Percentiles rank a stretch among this genome's conserved stretches.
Conservation (phyloP, 2,797 vertebrate genomes). For the Simalia tracyae region DNA sequence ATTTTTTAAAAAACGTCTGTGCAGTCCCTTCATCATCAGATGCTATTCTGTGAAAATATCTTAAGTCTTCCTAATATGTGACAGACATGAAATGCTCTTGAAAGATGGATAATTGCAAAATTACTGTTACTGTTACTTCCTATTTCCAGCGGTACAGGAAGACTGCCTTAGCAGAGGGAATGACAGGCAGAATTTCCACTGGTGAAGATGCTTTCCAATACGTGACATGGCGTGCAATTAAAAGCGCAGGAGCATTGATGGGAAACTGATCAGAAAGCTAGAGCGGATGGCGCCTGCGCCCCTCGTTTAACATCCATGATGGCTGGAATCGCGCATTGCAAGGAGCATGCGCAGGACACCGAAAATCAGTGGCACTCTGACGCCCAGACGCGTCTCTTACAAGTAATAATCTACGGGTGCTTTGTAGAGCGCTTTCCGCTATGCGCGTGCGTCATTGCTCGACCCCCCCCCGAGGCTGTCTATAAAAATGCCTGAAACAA, state of each 20-base stretch:
- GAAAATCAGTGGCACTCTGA: too few relatives aligned
- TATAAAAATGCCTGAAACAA: background rate
- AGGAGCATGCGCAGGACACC: background rate
- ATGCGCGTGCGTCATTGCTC: background rate
- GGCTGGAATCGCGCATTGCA: background rate
- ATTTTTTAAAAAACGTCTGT: background rate
- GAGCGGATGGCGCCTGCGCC: constrained; percentile 82
- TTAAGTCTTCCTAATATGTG: background rate
- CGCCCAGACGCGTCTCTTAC: too few relatives aligned
- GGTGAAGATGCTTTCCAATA: background rate
- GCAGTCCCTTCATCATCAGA: background rate
- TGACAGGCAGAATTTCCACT: background rate
- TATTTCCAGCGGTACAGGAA: background rate
- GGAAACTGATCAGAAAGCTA: constrained; percentile 56
- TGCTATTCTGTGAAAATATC: background rate
- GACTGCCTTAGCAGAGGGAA: background rate
- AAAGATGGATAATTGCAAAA: background rate
- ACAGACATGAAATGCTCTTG: background rate
- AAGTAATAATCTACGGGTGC: too few relatives aligned
- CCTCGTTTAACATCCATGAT: background rate
- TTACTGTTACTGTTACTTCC: background rate
- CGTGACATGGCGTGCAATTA: background rate
- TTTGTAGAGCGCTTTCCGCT: too few relatives aligned
- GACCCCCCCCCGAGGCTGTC: fast-evolving
- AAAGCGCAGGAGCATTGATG: constrained; percentile 80